A percentile compares a stretch with the other conserved stretches of the same genome.
Evolutionary conservation across 2,888 invertebrate genomes (phyloP).

Genomic region (Drosophila colorata): DNA sequence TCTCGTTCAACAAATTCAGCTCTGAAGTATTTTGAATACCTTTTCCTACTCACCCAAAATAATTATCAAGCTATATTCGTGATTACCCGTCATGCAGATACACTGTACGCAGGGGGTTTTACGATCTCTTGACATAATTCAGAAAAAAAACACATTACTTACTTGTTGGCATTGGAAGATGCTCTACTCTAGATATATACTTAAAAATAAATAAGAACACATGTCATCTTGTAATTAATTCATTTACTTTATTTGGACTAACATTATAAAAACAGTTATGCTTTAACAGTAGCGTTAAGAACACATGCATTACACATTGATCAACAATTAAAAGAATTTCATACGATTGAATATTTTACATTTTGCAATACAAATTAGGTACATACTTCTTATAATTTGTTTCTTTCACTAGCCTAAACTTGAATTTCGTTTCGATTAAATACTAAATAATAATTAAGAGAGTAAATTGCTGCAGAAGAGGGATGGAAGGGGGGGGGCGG

Average conservation of each 20-base stretch:
- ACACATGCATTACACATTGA: conserved; percentile 71
- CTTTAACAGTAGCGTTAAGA: conserved; percentile 58
- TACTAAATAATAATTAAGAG: conserved; percentile 80
- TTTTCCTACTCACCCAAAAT: too few species aligned
- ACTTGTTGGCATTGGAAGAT: too few species aligned
- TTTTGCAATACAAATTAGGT: conserved; percentile 51
- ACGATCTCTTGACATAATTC: too few species aligned
- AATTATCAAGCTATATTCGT: too few species aligned
- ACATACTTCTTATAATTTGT: conserved; percentile 33
- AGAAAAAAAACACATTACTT: too few species aligned
- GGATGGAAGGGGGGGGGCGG: too few species aligned
- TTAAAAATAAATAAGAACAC: neutral
- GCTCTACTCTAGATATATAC: too few species aligned
- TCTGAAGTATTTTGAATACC: too few species aligned
- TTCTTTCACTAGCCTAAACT: conserved; percentile 38
- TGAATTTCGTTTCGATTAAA: conserved; percentile 61
- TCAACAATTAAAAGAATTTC: conserved; percentile 66
- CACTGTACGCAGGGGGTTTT: too few species aligned
- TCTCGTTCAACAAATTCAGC: too few species aligned
- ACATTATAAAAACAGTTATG: conserved; percentile 71
- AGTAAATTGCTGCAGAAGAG: conserved; percentile 65
- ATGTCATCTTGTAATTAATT: conserved; percentile 23
- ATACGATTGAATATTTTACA: conserved; percentile 45
- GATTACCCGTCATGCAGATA: too few species aligned
- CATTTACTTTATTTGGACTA: conserved; percentile 74